Conservation (phyloP, 2,888 invertebrate species). For the Sericinus montela region DNA sequence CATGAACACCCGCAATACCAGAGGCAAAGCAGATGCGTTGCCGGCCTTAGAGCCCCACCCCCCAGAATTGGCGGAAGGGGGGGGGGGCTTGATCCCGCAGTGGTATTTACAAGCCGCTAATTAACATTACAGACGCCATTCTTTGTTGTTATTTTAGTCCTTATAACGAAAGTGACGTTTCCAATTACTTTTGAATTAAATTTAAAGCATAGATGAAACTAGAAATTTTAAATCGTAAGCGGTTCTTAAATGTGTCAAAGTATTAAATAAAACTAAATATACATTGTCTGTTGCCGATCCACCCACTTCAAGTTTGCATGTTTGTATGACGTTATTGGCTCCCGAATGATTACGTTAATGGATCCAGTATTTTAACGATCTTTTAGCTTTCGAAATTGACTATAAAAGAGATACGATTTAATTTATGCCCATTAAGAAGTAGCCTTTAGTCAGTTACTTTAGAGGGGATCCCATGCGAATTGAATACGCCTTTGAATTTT, state of each 20-base stretch:
- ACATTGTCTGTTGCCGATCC: constrained; percentile 5
- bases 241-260: neutral
- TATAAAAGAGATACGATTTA: constrained; percentile 68
- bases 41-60: no score
- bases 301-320: constrained; percentile 48
- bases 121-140: no score
- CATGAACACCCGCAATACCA: no score
- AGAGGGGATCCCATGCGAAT: constrained; percentile 47
- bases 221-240: neutral
- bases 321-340: constrained; percentile 63
- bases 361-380: constrained; percentile 64
- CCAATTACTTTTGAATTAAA: no score
- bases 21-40: no score
- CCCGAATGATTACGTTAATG: constrained; percentile 71
- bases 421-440: constrained; percentile 62
- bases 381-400: constrained; percentile 62
- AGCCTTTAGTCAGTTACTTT: constrained; percentile 37
- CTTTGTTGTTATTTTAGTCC: no score
- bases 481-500: constrained; percentile 18
- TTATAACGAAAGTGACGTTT: no score
- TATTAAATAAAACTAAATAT: constrained; percentile 11
- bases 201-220: no score
- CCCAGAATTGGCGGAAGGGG: no score
- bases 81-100: no score
- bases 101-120: no score